Evolutionary conservation across 2,888 invertebrate species (phyloP), one percentile per base, ranked within the genome.

Genomic region (Scaptomyza flava): DNA sequence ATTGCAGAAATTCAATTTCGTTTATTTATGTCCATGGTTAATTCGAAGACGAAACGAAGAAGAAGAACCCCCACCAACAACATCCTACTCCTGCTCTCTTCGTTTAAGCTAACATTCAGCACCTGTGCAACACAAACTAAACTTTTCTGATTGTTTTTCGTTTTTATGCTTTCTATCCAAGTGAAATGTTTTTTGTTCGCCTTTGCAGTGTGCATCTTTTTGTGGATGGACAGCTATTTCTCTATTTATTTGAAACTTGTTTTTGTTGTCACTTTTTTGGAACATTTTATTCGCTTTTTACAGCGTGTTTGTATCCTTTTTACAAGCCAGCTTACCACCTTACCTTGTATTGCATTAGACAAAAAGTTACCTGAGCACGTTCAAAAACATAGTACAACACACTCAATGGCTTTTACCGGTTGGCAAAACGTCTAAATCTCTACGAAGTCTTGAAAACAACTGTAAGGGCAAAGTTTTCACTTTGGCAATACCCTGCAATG

Each of bases 201-300:
- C 12, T 33, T 20, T 53, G 67, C 23, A 51, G n/a, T 30, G 27
- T 30, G 50, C 50, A 38, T 67, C 20, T 12, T 27, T 50, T 23
- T 17, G 31, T 12, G 7, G 42, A 2, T 14, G 12, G 4, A n/a
- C 52, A 38, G 38, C 56, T 46, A 57, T 34, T 52, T 66, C 64
- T 72, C 62, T 72, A 72, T 54, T 70, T 33, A 42, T 47, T 42
- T 48, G 66, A 33, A 58, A 56, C 72, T 72, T 68, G 72, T 41
- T 41, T 61, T 71, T 56, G 50, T 67, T 77, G 73, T 61, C 72
- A 65, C 48, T 4, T 67, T 71, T 56, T 56, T 58, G 47, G 6
- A 63, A 57, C 67, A 81, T 66, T 87, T 81, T 81, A 87, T 87
- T 79, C 76, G 87, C 76, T 76, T 84, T 84, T 84, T 72, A 78